Evolutionary conservation across 2,797 vertebrate genomes (phyloP), one percentile per base, ranked within the genome.

Genomic region (Aplochiton taeniatus): DNA sequence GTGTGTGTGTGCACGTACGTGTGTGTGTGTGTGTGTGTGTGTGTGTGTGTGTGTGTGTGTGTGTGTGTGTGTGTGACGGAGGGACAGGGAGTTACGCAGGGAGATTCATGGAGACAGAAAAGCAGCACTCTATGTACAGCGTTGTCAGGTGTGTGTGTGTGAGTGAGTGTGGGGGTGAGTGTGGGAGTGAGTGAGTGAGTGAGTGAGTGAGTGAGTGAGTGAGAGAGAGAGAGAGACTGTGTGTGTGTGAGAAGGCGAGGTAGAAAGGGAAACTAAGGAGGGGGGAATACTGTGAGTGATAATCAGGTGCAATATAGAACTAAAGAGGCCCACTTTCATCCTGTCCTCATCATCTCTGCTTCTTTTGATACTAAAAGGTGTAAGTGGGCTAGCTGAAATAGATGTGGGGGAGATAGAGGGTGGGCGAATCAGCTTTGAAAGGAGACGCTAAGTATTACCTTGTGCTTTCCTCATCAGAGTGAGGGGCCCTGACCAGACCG

Each of bases 371-470:
- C 31, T 31, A 31, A 31, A 31, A 31, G 31, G 3, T 31, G 31
- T 31, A 31, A 31, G n/a, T n/a, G n/a, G n/a, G n/a, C n/a, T n/a
- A n/a, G n/a, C n/a, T n/a, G 6, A 31, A 31, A 31, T 3, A 31
- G 31, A 31, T 31, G 31, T 31, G 31, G 31, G 31, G 31, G 31
- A 31, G 31, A 31, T 2, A 31, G 31, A 31, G 31, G 31, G 31
- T 31, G 31, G 83, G 83, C 52, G 47, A 84, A 79, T 82, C 71
- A 63, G 55, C 48, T 14, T 59, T 44, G 65, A 79, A 76, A 78
- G 66, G 14, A 44, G 7, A 79, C 10, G 58, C 68, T 54, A 58
- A 59, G 46, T 18, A 0, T 71, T 71, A 79, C 67, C 73, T 62
- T 70, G 57, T 50, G 51, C 83, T 84, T 81, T 78, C 19, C 60